These are phyloP conservation scores for Corythornis vintsioides DNA, from an alignment of 2,113 vertebrate species.

Conservation along the genomic window DNA sequence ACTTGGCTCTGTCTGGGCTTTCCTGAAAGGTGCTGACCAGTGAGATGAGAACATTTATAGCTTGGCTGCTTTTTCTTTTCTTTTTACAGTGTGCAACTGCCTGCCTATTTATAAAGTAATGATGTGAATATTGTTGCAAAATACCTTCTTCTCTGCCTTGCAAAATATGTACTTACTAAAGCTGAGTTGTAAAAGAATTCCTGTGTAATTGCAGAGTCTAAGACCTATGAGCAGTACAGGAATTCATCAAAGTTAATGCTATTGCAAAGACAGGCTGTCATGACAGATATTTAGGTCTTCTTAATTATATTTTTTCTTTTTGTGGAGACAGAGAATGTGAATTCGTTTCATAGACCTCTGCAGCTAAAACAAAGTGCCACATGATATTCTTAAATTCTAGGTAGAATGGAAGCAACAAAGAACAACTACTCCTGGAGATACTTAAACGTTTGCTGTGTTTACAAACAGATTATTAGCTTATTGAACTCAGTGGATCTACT, in stretches of 20 bases:
- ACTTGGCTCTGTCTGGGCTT: not conserved
- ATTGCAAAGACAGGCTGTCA: not conserved
- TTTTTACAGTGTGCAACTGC: not conserved
- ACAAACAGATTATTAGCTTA: not conserved
- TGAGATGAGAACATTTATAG: not conserved
- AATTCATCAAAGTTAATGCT: not conserved
- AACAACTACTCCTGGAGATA: not conserved
- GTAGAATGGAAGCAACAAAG: not conserved
- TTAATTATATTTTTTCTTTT: not conserved
- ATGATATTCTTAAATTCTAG: not conserved
- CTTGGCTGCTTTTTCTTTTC: not conserved
- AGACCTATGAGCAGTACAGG: not conserved
- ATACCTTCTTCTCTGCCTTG: not conserved
- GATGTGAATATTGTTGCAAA: slow-evolving; percentile 1
- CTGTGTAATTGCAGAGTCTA: slow-evolving; percentile 6
- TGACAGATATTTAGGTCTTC: not conserved
- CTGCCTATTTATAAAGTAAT: not conserved
- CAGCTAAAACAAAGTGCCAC: not conserved
- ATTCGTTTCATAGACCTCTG: not conserved
- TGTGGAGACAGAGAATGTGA: not conserved
- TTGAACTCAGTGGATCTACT: not conserved
- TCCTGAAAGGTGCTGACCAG: not conserved
- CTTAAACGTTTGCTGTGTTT: not conserved
- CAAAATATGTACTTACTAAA: not conserved
- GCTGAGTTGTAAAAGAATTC: slow-evolving; percentile 11